These are phyloP conservation scores for Calypte anna DNA, from an alignment of 2,113 vertebrate species.

Conservation along the genomic window DNA sequence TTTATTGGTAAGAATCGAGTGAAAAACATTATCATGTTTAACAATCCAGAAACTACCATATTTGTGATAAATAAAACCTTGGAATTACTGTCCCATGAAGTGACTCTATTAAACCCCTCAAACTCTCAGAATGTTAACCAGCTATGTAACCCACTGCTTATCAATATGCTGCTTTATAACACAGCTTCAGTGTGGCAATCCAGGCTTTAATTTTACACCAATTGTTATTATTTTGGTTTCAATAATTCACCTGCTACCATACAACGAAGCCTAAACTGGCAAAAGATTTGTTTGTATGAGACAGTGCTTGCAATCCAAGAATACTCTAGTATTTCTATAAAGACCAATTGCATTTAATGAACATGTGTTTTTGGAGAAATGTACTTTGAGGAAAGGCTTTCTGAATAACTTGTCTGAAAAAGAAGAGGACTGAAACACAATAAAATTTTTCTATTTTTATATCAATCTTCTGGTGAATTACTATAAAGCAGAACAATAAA, in stretches of 20 bases:
- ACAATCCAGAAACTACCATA: constrained; percentile 30
- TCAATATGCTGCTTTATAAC: not conserved
- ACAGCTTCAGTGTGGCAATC: not conserved
- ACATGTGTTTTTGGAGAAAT: not conserved
- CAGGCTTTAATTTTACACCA: not conserved
- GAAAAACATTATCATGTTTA: constrained; percentile 44
- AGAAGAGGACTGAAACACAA: not conserved
- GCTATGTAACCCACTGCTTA: not conserved
- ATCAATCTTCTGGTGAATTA: not conserved
- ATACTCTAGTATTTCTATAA: not conserved
- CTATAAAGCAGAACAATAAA: not conserved
- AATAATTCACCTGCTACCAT: not conserved
- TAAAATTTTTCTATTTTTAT: not conserved
- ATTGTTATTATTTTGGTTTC: not conserved
- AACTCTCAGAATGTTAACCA: not conserved
- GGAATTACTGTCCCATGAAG: not conserved
- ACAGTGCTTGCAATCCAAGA: not conserved
- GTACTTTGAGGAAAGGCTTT: not conserved
- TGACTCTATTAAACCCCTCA: not conserved
- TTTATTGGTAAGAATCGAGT: constrained; percentile 43
- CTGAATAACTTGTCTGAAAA: not conserved
- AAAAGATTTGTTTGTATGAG: not conserved
- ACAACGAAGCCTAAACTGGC: not conserved
- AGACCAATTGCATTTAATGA: not conserved
- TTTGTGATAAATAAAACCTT: not conserved